Conservation (phyloP, 2,888 invertebrate genomes). For the Synanthedon vespiformis region DNA sequence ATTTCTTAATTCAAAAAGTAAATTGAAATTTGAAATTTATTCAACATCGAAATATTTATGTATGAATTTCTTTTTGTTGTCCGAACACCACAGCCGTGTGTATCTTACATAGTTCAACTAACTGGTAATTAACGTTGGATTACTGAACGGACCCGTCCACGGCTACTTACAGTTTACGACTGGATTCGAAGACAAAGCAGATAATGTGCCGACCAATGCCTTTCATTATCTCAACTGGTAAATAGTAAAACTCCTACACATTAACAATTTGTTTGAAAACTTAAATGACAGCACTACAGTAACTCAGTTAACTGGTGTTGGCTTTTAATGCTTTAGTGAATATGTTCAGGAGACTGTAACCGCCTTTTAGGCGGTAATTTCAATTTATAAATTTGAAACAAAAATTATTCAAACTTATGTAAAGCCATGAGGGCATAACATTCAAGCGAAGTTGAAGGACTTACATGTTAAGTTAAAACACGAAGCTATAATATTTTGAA, state of each 20-base stretch:
- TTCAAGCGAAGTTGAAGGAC: background rate
- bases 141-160: conserved; percentile 48
- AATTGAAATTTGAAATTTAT: too few species aligned
- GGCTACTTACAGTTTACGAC: conserved; percentile 59
- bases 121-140: conserved; percentile 66
- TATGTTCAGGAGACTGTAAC: too few species aligned
- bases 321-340: too few species aligned
- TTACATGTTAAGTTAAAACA: background rate
- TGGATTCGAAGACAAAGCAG: conserved; percentile 56
- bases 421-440: background rate
- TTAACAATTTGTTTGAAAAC: background rate
- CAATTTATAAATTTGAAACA: too few species aligned
- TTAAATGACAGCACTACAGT: too few species aligned
- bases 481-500: background rate
- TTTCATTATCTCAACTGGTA: conserved; percentile 31
- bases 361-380: too few species aligned
- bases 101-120: conserved; percentile 30
- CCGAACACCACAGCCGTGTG: conserved; percentile 21
- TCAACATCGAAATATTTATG: too few species aligned
- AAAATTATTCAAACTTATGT: too few species aligned
- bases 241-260: background rate
- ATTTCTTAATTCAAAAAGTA: too few species aligned
- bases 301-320: too few species aligned
- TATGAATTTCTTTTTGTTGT: too few species aligned
- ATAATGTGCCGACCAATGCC: conserved; percentile 46